phyloP scores from a whole-genome alignment of 2,797 vertebrate species.

The Fringilla coelebs region DNA sequence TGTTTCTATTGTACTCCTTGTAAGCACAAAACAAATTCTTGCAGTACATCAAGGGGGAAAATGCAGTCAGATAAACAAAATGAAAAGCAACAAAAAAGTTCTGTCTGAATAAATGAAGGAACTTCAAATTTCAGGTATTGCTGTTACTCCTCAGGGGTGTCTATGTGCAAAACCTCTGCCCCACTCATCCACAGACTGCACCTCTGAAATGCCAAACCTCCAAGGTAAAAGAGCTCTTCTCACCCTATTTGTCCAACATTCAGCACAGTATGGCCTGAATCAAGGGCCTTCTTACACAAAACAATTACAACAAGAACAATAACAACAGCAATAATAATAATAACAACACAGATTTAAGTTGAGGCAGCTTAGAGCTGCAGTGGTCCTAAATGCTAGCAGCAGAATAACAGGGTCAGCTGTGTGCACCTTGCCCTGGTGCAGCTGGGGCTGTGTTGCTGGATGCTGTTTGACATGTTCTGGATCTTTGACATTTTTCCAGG shows the following conservation, averaged over 20 bases:
- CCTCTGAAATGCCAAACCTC: not conserved
- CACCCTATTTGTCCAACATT: not conserved
- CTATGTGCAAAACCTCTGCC: not conserved
- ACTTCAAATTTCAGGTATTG: not conserved
- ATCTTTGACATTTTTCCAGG: not conserved
- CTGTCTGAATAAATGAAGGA: not conserved
- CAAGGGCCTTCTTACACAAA: not conserved
- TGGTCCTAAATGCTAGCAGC: not conserved
- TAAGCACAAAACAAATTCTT: not conserved
- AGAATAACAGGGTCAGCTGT: not conserved
- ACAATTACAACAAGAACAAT: not conserved
- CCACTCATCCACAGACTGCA: not conserved
- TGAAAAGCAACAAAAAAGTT: not conserved
- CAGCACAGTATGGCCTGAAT: not conserved
- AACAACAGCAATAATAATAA: accelerated
- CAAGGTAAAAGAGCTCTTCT: not conserved
- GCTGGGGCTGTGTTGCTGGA: not conserved
- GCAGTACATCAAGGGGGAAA: not conserved
- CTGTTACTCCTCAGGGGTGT: not conserved
- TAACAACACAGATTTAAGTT: not conserved
- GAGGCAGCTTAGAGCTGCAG: not conserved
- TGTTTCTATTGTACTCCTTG: not conserved
- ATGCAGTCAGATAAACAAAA: not conserved
- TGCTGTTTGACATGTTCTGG: not conserved
- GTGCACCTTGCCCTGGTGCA: not conserved